Evolutionary conservation across 1,140 invertebrate genomes (phyloP).

Genomic region (Colletes latitarsis): DNA sequence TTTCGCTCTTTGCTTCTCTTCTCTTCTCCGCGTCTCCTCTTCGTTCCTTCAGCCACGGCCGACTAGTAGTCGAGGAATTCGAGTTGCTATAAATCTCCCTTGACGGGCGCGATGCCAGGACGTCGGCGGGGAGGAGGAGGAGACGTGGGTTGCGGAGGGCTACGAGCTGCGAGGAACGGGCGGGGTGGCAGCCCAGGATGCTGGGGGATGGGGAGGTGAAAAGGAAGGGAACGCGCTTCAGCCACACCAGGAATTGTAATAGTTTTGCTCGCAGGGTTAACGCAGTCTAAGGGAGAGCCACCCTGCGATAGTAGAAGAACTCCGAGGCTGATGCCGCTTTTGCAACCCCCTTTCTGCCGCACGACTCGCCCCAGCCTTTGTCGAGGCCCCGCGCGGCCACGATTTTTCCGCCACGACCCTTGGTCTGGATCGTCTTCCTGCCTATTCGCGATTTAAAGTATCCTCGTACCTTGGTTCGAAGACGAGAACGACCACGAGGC

Average conservation of each 20-base stretch:
- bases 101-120: constrained; percentile 73
- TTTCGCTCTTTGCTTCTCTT: constrained; percentile 60
- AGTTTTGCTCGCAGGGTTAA: constrained; percentile 64
- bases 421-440: background rate
- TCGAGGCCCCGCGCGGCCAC: background rate
- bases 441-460: background rate
- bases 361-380: constrained; percentile 15
- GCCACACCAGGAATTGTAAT: constrained; percentile 67
- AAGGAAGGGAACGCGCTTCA: constrained; percentile 66
- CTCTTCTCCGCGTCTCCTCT: constrained; percentile 51
- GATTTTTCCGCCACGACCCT: background rate
- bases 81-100: constrained; percentile 81
- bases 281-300: constrained; percentile 21
- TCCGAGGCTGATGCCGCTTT: constrained; percentile 28
- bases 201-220: constrained; percentile 64
- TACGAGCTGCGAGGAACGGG: constrained; percentile 60
- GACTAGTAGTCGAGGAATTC: constrained; percentile 80
- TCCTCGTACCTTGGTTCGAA: too few relatives aligned
- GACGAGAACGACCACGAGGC: too few relatives aligned
- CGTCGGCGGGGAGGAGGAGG: constrained; percentile 34
- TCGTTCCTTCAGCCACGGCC: constrained; percentile 74
- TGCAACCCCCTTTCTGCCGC: background rate
- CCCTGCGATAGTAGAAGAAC: constrained; percentile 54
- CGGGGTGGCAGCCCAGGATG: constrained; percentile 62
- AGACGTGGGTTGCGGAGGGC: constrained; percentile 62